Evolutionary conservation across 2,797 vertebrate species (phyloP).

Genomic region (Holocentrus rufus): DNA sequence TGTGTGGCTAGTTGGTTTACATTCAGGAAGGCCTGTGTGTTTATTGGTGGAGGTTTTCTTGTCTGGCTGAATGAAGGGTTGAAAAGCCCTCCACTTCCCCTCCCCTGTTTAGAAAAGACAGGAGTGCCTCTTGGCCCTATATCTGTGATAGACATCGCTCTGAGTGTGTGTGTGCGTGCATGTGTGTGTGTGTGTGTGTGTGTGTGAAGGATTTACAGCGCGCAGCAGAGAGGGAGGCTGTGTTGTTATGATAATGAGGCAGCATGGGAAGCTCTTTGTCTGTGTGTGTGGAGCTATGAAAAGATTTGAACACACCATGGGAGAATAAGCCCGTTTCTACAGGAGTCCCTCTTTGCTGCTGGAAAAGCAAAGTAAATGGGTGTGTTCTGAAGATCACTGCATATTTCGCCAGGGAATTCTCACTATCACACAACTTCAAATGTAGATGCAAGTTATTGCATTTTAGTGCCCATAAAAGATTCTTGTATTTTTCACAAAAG

Average conservation of each 20-base stretch:
- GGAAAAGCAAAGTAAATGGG: constrained; percentile 2
- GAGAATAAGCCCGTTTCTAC: constrained; percentile 17
- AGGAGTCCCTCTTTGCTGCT: constrained; percentile 10
- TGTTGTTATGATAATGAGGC: constrained; percentile 52
- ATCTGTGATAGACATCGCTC: constrained; percentile 13
- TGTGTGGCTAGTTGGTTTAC: constrained; percentile 32
- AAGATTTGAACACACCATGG: constrained; percentile 11
- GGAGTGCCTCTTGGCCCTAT: constrained; percentile 42
- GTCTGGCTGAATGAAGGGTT: constrained; percentile 12
- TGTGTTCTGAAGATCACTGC: background rate
- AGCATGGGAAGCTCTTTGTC: constrained; percentile 47
- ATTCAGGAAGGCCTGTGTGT: constrained; percentile 24
- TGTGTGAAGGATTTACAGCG: constrained; percentile 38
- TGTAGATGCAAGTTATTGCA: no score
- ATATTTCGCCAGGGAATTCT: background rate
- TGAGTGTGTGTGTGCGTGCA: constrained; percentile 10
- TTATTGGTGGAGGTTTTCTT: constrained; percentile 30
- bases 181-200: constrained; percentile 22
- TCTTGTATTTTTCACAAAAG: background rate
- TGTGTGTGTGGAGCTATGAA: constrained; percentile 28
- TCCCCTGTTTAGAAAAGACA: constrained; percentile 28
- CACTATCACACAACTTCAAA: background rate
- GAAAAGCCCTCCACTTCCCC: constrained; percentile 22
- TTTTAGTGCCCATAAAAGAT: no score
- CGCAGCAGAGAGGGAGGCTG: constrained; percentile 5